A percentile compares a stretch with the other conserved stretches of the same genome.
phyloP scores from a whole-genome alignment of 2,113 vertebrate genomes.

The Oenanthe oenanthe region DNA sequence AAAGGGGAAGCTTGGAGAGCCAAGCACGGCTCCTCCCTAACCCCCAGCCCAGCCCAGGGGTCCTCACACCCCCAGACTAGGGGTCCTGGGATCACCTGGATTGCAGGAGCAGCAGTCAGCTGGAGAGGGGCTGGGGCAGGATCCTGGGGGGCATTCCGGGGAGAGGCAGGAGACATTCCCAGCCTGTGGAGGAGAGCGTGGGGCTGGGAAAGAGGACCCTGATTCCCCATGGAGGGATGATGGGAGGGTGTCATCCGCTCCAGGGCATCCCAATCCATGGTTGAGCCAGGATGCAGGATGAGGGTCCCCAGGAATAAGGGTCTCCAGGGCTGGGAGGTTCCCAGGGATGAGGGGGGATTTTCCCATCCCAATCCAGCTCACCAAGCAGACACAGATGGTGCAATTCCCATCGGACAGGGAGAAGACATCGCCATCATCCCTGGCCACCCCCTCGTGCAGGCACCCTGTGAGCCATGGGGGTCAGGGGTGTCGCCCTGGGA shows the following conservation, averaged over 20 bases:
- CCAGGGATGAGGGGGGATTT: background rate
- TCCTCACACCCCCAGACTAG: too few species aligned
- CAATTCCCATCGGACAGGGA: slow-evolving; percentile 73
- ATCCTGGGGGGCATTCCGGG: slow-evolving; percentile 70
- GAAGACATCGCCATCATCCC: slow-evolving; percentile 77
- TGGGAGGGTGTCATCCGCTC: rapidly evolving
- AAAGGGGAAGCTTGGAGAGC: background rate
- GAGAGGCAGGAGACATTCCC: slow-evolving; percentile 81
- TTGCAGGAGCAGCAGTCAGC: slow-evolving; percentile 74
- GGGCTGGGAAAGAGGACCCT: background rate
- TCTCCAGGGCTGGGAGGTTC: background rate
- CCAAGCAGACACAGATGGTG: slow-evolving; percentile 79
- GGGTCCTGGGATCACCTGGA: slow-evolving; percentile 55
- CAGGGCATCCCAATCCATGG: background rate
- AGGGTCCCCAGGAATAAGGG: background rate
- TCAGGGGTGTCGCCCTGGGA: background rate
- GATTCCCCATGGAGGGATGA: background rate
- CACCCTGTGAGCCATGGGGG: slow-evolving; percentile 61
- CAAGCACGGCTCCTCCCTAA: rapidly evolving
- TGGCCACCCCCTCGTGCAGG: slow-evolving; percentile 67
- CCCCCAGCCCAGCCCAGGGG: too few species aligned
- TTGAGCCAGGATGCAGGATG: background rate
- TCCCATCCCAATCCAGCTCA: slow-evolving; percentile 43
- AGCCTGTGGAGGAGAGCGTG: background rate
- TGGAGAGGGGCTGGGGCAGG: slow-evolving; percentile 41